Conservation (phyloP, 2,797 vertebrate species). For the Aphelocoma californica region DNA sequence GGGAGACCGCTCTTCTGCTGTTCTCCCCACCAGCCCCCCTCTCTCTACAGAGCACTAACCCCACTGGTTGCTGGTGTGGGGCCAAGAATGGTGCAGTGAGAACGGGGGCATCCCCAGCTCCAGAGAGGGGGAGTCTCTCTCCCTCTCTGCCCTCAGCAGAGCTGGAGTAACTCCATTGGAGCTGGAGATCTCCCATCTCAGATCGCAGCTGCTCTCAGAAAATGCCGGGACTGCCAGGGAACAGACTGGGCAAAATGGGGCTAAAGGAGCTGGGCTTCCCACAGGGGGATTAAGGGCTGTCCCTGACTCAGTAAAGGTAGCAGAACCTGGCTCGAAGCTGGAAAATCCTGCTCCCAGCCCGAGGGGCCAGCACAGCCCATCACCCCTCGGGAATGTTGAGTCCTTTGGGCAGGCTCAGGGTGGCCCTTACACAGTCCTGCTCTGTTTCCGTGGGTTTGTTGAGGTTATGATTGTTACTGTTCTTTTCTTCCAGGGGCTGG, state of each 20-base stretch:
- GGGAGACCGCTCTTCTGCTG: neutral
- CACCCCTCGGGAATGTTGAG: fast-evolving
- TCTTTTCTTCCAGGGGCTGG: neutral
- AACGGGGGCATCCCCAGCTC: neutral
- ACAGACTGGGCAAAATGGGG: neutral
- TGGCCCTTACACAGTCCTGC: neutral
- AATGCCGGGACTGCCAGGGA: neutral
- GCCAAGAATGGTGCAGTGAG: neutral
- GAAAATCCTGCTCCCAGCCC: neutral
- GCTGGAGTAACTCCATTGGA: neutral
- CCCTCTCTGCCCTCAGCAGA: neutral
- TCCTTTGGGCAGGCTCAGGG: neutral
- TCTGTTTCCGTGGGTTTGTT: neutral
- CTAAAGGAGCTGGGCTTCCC: neutral
- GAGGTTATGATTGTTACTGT: neutral
- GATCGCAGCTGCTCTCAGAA: neutral
- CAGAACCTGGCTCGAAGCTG: neutral
- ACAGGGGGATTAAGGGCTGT: fast-evolving
- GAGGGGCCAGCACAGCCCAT: neutral
- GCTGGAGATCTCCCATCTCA: neutral
- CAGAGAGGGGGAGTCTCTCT: neutral
- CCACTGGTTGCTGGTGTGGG: neutral
- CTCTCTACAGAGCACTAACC: neutral
- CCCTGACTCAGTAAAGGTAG: neutral
- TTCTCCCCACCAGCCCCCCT: neutral